Base-by-base conservation (phyloP, 2,113 vertebrate species). In the Cyrtonyx montezumae region DNA sequence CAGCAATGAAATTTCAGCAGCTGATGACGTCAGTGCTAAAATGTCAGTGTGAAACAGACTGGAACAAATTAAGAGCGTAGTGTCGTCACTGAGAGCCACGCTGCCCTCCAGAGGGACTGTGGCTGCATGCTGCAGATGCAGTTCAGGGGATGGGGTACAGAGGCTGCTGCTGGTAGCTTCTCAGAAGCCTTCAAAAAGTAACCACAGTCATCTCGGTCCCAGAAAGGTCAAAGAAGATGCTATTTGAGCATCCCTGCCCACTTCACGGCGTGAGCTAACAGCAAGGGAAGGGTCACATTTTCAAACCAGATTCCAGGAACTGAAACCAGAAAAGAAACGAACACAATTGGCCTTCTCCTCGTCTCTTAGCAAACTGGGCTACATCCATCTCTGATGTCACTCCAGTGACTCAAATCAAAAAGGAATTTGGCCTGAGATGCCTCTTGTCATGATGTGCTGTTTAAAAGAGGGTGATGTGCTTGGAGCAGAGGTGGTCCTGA, bases 21-120 rank as follows among this genome's bases (percentile, higher is more conserved):
- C 95, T 96, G 86, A 87, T 97, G 97, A 96, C 94, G 96, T 96
- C 84, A 90, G 96, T 96, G 86, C 94, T 93, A 78, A 97, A 97
- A 97, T 97, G 96, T 96, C 97, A 97, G 95, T 45, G 88, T 94
- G 97, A 96, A 97, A 88, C 94, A 82, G 94, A 87, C 96, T 96
- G 97, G 97, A 97, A 97, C 95, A 96, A 96, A 96, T 96, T 94
- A 96, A 51, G 92, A 87, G 91, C 34, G 56, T 69, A 37, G 90
- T 94, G 91, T 85, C 91, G 90, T 96, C 97, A 97, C 83, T 91
- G 91, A 86, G 89, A 94, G 91, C 76, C 78, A 84, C 26, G 46
- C 92, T 90, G 93, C 92, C 90, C 94, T 95, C 96, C 67, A 32
- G 80, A 93, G 90, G 86, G 85, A 67, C 66, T 68, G 61, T 79